These are phyloP conservation scores for Hycleus cichorii DNA, from an alignment of 1,140 invertebrate genomes.

Conservation along the genomic window DNA sequence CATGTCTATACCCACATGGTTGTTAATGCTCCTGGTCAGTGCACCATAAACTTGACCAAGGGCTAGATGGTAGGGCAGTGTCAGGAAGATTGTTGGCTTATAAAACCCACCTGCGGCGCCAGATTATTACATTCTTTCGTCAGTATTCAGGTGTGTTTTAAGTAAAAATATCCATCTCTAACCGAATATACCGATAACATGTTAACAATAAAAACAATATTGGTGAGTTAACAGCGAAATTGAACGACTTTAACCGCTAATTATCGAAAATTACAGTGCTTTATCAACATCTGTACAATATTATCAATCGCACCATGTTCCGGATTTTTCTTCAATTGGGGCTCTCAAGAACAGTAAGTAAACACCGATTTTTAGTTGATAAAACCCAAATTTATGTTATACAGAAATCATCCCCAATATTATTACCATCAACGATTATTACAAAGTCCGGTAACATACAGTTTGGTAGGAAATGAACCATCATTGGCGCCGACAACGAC, in stretches of 20 bases:
- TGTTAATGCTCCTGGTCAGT: slow-evolving; percentile 12
- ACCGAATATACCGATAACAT: background rate
- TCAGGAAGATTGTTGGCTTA: slow-evolving; percentile 6
- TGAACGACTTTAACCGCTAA: background rate
- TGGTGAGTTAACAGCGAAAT: background rate
- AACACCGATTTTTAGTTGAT: background rate
- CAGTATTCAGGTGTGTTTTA: slow-evolving; percentile 2
- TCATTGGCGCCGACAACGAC: background rate
- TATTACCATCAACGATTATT: slow-evolving; percentile 6
- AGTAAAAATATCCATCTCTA: background rate
- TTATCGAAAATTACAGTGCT: background rate
- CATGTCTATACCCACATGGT: too few species aligned
- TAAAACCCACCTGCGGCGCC: slow-evolving; percentile 11
- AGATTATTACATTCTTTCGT: slow-evolving; percentile 8
- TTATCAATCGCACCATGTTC: background rate
- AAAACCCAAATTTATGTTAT: background rate
- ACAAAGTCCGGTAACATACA: background rate
- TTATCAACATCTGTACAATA: background rate
- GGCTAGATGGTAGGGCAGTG: slow-evolving; percentile 10
- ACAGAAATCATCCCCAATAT: background rate
- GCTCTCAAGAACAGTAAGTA: slow-evolving; percentile 3
- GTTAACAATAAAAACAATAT: background rate
- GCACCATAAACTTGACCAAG: background rate
- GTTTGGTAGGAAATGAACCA: background rate
- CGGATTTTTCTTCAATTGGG: slow-evolving; percentile 8